Conservation (phyloP, 2,888 invertebrate genomes). For the Cerceris rybyensis region DNA sequence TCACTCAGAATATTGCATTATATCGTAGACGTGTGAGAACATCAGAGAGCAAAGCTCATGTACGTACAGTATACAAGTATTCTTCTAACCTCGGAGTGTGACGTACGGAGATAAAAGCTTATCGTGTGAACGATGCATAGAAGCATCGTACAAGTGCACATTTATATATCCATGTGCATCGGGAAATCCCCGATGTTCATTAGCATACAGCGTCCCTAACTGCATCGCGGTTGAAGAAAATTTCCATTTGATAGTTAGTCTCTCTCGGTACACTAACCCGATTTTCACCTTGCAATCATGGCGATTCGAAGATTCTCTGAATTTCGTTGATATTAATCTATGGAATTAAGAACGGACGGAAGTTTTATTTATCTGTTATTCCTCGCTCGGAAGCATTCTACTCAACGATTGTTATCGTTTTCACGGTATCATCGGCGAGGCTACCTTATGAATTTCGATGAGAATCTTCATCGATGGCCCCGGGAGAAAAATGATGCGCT, state of each 20-base stretch:
- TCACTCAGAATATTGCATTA: neutral
- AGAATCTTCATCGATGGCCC: conserved; percentile 49
- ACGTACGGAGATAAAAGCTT: conserved; percentile 53
- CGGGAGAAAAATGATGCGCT: conserved; percentile 28
- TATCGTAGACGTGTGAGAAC: neutral
- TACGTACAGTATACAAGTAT: conserved; percentile 23
- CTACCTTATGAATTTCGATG: conserved; percentile 46
- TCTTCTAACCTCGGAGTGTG: conserved; percentile 38
- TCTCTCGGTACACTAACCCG: conserved; percentile 59
- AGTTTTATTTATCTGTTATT: conserved; percentile 46
- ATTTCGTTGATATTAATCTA: conserved; percentile 32
- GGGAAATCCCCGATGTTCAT: conserved; percentile 58
- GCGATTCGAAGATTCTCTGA: conserved; percentile 17
- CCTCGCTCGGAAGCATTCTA: conserved; percentile 22
- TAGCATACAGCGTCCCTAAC: conserved; percentile 39
- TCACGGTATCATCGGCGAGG: conserved; percentile 37
- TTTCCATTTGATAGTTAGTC: conserved; percentile 52
- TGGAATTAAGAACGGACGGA: conserved; percentile 42
- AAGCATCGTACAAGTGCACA: conserved; percentile 37
- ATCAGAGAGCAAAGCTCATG: neutral
- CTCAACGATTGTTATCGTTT: conserved; percentile 35
- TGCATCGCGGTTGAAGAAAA: conserved; percentile 35
- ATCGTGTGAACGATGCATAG: conserved; percentile 30
- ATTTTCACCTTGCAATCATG: conserved; percentile 25
- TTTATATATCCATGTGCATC: conserved; percentile 3